A percentile compares a stretch with the other conserved stretches of the same genome.
phyloP scores from a whole-genome alignment of 2,888 invertebrate species.

The Mythimna ferrago region DNA sequence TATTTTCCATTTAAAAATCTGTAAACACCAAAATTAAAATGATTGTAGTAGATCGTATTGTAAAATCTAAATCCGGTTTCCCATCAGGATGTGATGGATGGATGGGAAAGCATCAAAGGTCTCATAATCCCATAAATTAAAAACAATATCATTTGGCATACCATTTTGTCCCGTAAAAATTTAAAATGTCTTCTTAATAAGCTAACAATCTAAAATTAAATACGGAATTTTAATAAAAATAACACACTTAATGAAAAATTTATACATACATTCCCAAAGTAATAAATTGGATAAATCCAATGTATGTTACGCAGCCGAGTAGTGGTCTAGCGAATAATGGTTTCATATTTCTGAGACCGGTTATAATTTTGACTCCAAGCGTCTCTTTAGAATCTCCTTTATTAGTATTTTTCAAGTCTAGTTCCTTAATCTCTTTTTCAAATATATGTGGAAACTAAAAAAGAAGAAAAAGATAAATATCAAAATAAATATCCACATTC shows the following conservation, averaged over 20 bases:
- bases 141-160: slow-evolving; percentile 30
- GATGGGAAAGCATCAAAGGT: slow-evolving; percentile 3
- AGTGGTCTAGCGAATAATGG: slow-evolving; percentile 72
- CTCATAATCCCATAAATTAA: slow-evolving; percentile 14
- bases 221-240: background rate
- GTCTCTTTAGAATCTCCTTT: slow-evolving; percentile 41
- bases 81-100: background rate
- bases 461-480: slow-evolving; percentile 3
- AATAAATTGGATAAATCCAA: slow-evolving; percentile 67
- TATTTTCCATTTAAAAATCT: background rate
- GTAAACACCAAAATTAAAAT: slow-evolving; percentile 1
- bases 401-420: slow-evolving; percentile 6
- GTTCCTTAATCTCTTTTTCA: slow-evolving; percentile 63
- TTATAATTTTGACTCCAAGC: slow-evolving; percentile 50
- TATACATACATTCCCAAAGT: slow-evolving; percentile 73
- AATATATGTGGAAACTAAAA: slow-evolving; percentile 72
- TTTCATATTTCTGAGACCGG: slow-evolving; percentile 71
- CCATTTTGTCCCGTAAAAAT: background rate
- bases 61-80: slow-evolving; percentile 9
- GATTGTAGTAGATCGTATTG: background rate
- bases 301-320: slow-evolving; percentile 62
- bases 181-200: background rate
- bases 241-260: background rate
- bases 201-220: background rate
- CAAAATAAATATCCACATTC: background rate